Percentiles rank a stretch among this genome's conserved stretches.
phyloP scores from a whole-genome alignment of 2,113 vertebrate species.

The Phalacrocorax aristotelis region DNA sequence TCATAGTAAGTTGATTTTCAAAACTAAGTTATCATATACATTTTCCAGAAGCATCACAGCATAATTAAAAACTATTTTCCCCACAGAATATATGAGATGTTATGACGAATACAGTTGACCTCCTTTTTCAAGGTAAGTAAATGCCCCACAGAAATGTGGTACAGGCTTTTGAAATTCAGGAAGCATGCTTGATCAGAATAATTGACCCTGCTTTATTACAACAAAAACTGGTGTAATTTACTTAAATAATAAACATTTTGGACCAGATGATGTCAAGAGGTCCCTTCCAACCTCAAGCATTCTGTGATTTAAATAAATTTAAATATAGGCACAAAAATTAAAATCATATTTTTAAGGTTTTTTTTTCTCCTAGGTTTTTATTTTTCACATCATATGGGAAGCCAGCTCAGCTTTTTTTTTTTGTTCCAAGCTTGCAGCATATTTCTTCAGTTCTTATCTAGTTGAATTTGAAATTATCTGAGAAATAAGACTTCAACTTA shows the following conservation, averaged over 20 bases:
- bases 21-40: slow-evolving; percentile 17
- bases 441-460: not conserved
- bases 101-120: slow-evolving; percentile 1
- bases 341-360: fast-evolving
- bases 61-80: slow-evolving; percentile 47
- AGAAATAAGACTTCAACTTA: not conserved
- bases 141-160: not conserved
- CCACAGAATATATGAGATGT: slow-evolving; percentile 1
- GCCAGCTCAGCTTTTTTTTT: not conserved
- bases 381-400: not conserved
- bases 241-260: not conserved
- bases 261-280: not conserved
- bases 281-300: not conserved
- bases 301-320: not conserved
- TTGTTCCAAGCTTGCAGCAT: not conserved
- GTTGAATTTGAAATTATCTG: not conserved
- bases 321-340: not conserved
- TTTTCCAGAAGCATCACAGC: slow-evolving; percentile 24
- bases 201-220: not conserved
- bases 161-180: not conserved
- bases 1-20: slow-evolving; percentile 21
- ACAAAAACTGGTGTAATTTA: not conserved
- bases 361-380: not conserved
- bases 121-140: slow-evolving; percentile 16
- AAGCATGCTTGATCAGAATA: not conserved